Conservation (phyloP, 2,888 invertebrate genomes). For the Steinernema hermaphroditum region DNA sequence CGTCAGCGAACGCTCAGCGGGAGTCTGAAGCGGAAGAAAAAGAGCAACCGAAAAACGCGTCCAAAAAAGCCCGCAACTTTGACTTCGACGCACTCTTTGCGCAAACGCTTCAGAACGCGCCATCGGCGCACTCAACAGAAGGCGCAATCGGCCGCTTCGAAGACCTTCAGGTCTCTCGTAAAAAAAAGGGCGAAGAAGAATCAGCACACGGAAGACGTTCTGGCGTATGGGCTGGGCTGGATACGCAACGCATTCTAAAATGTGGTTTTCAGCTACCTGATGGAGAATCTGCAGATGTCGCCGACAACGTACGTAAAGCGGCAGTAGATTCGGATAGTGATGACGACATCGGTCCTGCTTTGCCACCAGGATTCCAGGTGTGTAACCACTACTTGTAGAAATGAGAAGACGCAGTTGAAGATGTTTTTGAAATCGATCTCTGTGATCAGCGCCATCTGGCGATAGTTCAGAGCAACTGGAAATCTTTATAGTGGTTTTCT, state of each 20-base stretch:
- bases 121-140: conserved; percentile 29
- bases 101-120: conserved; percentile 40
- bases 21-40: conserved; percentile 6
- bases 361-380: conserved; percentile 60
- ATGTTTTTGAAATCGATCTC: too few species aligned
- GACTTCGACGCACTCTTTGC: conserved; percentile 55
- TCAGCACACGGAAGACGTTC: conserved; percentile 34
- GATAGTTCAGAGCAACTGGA: too few species aligned
- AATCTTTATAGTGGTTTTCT: too few species aligned
- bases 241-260: neutral
- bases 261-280: neutral
- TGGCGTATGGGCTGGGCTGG: conserved; percentile 23
- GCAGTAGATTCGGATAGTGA: conserved; percentile 35
- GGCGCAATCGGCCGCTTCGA: conserved; percentile 20
- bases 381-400: too few species aligned
- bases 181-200: conserved; percentile 31
- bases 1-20: neutral
- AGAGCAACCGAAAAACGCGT: conserved; percentile 38
- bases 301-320: conserved; percentile 24
- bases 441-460: too few species aligned
- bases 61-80: conserved; percentile 57
- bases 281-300: neutral
- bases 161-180: neutral
- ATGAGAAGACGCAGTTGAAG: too few species aligned
- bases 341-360: conserved; percentile 56